A percentile compares a stretch with the other conserved stretches of the same genome.
Evolutionary conservation across 2,888 invertebrate species (phyloP).

Genomic region (Sisyra nigra): DNA sequence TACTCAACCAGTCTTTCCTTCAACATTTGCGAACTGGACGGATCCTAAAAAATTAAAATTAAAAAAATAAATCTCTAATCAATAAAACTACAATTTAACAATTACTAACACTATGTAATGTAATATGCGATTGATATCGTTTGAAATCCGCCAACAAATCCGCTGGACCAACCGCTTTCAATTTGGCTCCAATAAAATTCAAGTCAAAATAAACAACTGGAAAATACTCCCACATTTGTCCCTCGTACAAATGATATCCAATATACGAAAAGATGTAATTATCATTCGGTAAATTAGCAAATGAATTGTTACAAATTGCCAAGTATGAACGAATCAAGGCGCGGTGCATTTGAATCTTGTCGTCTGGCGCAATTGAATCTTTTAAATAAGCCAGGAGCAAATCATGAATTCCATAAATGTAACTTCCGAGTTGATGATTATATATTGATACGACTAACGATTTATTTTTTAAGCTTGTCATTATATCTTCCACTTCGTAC

Average conservation of each 20-base stretch:
- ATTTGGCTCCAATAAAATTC: constrained; percentile 52
- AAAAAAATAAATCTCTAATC: constrained; percentile 2
- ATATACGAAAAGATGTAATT: constrained; percentile 58
- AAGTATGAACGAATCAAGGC: constrained; percentile 41
- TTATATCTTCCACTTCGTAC: constrained; percentile 39
- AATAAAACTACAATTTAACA: not conserved
- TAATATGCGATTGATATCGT: constrained; percentile 42
- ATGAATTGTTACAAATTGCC: constrained; percentile 29
- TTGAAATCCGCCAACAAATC: constrained; percentile 50
- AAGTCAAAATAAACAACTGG: constrained; percentile 44
- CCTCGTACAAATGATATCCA: constrained; percentile 49
- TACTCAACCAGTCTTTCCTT: constrained; percentile 33
- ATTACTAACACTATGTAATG: constrained; percentile 21
- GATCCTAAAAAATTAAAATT: constrained; percentile 25
- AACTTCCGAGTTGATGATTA: constrained; percentile 38
- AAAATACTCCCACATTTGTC: constrained; percentile 37
- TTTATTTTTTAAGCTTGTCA: constrained; percentile 46
- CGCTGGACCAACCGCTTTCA: constrained; percentile 47
- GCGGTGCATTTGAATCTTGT: constrained; percentile 33
- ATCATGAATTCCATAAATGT: constrained; percentile 56
- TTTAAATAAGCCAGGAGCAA: constrained; percentile 45
- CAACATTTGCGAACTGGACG: constrained; percentile 17
- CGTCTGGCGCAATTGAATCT: constrained; percentile 28
- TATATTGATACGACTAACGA: constrained; percentile 47
- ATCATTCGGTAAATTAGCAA: constrained; percentile 45